A percentile compares a stretch with the other conserved stretches of the same genome.
These are phyloP conservation scores for Struthio camelus DNA, from an alignment of 2,113 vertebrate species.

Conservation along the genomic window DNA sequence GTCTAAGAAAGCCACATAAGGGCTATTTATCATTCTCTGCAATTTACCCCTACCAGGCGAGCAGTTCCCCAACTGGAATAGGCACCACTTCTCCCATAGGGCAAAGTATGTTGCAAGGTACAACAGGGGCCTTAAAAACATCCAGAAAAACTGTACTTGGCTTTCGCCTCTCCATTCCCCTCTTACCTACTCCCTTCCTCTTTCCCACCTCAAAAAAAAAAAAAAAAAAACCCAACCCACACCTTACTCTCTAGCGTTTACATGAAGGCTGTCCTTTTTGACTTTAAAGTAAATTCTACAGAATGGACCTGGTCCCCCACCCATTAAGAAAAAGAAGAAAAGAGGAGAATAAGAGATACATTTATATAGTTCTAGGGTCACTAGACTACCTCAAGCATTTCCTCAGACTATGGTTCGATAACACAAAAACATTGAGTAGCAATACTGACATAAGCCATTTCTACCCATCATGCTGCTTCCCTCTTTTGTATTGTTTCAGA, in stretches of 20 bases:
- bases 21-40: background rate
- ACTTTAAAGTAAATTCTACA: background rate
- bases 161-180: background rate
- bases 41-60: background rate
- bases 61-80: background rate
- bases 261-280: background rate
- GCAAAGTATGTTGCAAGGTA: background rate
- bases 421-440: background rate
- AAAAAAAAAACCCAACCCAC: background rate
- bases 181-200: background rate
- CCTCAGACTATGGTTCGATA: background rate
- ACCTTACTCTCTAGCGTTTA: background rate
- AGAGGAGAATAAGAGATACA: background rate
- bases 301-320: background rate
- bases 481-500: background rate
- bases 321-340: background rate
- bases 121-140: background rate
- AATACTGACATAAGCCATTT: background rate
- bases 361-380: background rate
- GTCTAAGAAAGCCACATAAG: background rate
- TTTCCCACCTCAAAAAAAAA: background rate
- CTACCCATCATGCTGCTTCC: background rate
- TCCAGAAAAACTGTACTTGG: background rate
- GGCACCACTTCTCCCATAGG: background rate
- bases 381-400: background rate